These are phyloP conservation scores for Protomyctophum bolini DNA, from an alignment of 2,113 vertebrate species.

Conservation along the genomic window DNA sequence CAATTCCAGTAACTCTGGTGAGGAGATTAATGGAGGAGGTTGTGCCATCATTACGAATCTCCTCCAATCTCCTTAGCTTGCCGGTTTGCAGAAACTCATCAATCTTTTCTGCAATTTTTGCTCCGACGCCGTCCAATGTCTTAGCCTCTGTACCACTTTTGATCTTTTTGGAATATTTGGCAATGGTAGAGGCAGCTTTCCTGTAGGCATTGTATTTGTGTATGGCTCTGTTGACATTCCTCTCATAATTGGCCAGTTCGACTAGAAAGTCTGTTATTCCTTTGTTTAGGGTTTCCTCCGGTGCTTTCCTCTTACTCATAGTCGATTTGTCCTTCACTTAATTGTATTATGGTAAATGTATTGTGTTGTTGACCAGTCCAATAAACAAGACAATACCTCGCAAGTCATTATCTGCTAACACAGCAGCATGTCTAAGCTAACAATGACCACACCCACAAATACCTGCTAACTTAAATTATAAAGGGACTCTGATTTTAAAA, in stretches of 20 bases:
- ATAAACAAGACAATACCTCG: too few species aligned
- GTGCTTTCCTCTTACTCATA: constrained; percentile 97
- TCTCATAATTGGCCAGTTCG: constrained; percentile 95
- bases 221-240: constrained; percentile 94
- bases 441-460: too few species aligned
- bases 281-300: constrained; percentile 89
- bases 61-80: constrained; percentile 94
- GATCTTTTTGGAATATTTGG: constrained; percentile 94
- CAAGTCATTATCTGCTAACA: constrained; percentile 21
- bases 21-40: constrained; percentile 95
- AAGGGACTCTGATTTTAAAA: too few species aligned
- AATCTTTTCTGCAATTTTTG: constrained; percentile 98
- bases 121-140: constrained; percentile 95
- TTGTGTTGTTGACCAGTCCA: neutral
- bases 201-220: constrained; percentile 99
- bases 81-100: constrained; percentile 96
- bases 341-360: neutral
- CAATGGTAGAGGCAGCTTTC: constrained; percentile 95
- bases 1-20: constrained; percentile 95
- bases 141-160: constrained; percentile 94
- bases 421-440: too few species aligned
- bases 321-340: neutral
- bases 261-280: constrained; percentile 95
- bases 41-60: constrained; percentile 96
- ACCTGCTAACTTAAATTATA: too few species aligned